A percentile compares a stretch with the other conserved stretches of the same genome.
Conservation (phyloP, 2,113 vertebrate species). For the Oncorhynchus gorbuscha region DNA sequence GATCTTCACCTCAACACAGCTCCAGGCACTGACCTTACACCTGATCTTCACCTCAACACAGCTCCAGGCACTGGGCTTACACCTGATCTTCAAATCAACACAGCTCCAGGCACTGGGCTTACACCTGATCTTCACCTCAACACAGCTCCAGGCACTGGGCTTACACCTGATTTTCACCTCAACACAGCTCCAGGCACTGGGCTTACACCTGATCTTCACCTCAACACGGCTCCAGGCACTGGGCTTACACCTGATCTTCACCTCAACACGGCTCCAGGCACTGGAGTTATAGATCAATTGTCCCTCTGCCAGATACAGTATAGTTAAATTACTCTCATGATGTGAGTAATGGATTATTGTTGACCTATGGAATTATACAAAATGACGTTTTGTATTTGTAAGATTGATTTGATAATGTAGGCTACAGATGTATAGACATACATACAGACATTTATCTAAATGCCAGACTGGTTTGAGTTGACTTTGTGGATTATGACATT, state of each 20-base stretch:
- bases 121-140: too few species aligned
- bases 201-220: slow-evolving; percentile 51
- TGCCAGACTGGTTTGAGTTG: too few species aligned
- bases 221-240: slow-evolving; percentile 30
- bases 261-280: slow-evolving; percentile 41
- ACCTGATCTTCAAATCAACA: too few species aligned
- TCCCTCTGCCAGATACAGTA: slow-evolving; percentile 22
- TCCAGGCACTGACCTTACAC: slow-evolving; percentile 26
- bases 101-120: too few species aligned
- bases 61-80: slow-evolving; percentile 13
- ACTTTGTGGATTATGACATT: too few species aligned
- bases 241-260: slow-evolving; percentile 57
- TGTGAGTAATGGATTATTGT: slow-evolving; percentile 52
- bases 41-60: slow-evolving; percentile 49
- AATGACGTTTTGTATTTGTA: slow-evolving; percentile 15
- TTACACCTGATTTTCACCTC: slow-evolving; percentile 58
- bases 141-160: neutral
- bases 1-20: slow-evolving; percentile 56
- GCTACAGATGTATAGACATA: slow-evolving; percentile 35
- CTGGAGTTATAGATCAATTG: slow-evolving; percentile 13
- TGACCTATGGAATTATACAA: slow-evolving; percentile 35
- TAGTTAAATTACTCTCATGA: slow-evolving; percentile 44
- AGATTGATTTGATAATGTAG: slow-evolving; percentile 49
- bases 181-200: slow-evolving; percentile 38
- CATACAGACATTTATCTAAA: too few species aligned